phyloP scores from a whole-genome alignment of 2,797 vertebrate genomes.

The Sebastes kiyomatsui region DNA sequence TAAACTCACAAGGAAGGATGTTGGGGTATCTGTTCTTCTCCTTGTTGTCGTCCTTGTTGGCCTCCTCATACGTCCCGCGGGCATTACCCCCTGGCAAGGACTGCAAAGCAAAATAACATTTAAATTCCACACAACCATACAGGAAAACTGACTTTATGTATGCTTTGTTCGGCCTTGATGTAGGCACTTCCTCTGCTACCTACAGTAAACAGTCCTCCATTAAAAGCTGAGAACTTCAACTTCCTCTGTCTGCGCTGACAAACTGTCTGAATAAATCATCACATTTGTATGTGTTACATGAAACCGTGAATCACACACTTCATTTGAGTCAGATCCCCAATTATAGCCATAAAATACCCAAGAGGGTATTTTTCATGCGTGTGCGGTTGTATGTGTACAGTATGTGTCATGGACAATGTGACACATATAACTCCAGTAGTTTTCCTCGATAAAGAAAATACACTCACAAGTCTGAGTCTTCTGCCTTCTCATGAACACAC shows the following conservation, averaged over 20 bases:
- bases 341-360: constrained; percentile 55
- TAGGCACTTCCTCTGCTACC: constrained; percentile 69
- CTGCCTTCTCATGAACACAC: neutral
- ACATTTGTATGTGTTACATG: neutral
- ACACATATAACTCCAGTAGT: constrained; percentile 29
- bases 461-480: neutral
- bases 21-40: constrained; percentile 99
- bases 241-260: constrained; percentile 62
- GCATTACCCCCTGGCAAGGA: constrained; percentile 88
- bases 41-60: constrained; percentile 95
- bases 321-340: constrained; percentile 46
- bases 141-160: neutral
- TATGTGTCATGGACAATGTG: constrained; percentile 51
- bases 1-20: constrained; percentile 94
- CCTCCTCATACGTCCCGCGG: constrained; percentile 91
- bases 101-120: constrained; percentile 73
- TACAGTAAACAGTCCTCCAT: constrained; percentile 46
- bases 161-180: constrained; percentile 33
- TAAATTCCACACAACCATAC: neutral
- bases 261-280: neutral
- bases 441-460: constrained; percentile 36
- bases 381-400: constrained; percentile 28
- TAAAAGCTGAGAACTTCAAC: constrained; percentile 56
- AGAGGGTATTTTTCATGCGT: constrained; percentile 60
- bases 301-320: constrained; percentile 49